Evolutionary conservation across 2,113 vertebrate species (phyloP).

Genomic region (Heptranchias perlo): DNA sequence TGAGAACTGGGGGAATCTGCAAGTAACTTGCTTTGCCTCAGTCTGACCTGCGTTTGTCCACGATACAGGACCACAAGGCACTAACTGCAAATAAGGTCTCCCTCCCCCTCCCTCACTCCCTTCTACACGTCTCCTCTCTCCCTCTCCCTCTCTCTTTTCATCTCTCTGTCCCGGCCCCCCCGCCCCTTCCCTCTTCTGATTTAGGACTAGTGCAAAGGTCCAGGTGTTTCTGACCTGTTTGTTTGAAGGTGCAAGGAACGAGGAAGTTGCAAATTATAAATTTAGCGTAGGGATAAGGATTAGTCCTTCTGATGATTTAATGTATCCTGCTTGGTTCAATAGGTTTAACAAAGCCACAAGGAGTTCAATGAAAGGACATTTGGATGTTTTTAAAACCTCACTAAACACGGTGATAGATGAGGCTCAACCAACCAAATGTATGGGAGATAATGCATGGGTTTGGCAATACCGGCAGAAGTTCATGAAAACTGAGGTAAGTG

Average conservation of each 20-base stretch:
- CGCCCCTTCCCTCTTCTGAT: neutral
- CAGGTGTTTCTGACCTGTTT: neutral
- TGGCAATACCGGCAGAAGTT: neutral
- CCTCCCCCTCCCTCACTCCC: too few relatives aligned
- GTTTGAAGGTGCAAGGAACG: neutral
- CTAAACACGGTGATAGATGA: neutral
- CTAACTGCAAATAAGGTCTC: neutral
- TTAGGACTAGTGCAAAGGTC: neutral
- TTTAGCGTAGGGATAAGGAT: neutral
- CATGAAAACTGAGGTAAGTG: neutral
- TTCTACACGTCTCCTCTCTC: too few relatives aligned
- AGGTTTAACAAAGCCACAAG: neutral
- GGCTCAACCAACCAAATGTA: neutral
- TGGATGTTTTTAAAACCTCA: neutral
- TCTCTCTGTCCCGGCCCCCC: neutral
- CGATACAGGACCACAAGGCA: neutral
- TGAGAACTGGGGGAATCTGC: neutral
- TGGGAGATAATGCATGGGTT: neutral
- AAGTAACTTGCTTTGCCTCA: neutral
- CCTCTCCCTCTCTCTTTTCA: neutral
- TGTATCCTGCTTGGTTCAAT: neutral
- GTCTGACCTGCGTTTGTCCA: neutral
- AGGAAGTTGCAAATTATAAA: neutral
- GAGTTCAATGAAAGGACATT: neutral
- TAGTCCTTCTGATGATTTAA: neutral